Base-by-base conservation (phyloP, 1,140 invertebrate genomes). In the Hypothenemus hampei region DNA sequence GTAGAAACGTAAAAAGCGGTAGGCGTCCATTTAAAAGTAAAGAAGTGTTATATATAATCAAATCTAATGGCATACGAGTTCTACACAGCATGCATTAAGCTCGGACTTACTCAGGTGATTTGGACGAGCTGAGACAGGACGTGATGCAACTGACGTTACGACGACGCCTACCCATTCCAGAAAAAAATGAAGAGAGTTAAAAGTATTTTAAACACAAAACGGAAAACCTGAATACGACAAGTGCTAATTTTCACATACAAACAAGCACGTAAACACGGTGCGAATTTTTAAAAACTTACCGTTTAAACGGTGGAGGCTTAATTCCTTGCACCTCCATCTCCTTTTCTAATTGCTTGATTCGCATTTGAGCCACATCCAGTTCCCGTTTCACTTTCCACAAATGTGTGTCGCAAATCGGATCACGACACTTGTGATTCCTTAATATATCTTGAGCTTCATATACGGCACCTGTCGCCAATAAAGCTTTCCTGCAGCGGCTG, bases 321-420 rank as follows among this genome's bases (percentile, higher is more conserved):
- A 91, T 81, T 43, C 87, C 87, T 68, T 89, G 85, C 31, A 81
- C 78, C 66, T 88, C 87, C 72, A 91, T 77, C 63, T 88, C 84
- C 66, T 89, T 89, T 62, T 91, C 87, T 48, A 95, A 73, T 67
- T 91, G 87, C 36, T 87, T 80, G 56, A 92, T 87, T 60, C 87
- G 80, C 49, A 91, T 76, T 58, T 86, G 77, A 0, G 91, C 87
- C 71, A 91, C 81, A 68, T 93, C 89, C 57, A 93, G 76, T 68
- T 94, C 90, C 69, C 92, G 86, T 61, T 86, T 86, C 15, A 90
- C 89, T 69, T 92, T 91, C 88, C 90, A 92, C 15, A 91, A 75
- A 70, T 90, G 83, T 1, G 85, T 85, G 69, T 88, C 84, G 68
- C 86, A 89, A 19, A 91, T 82, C 2, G 87, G 86, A 74, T 92